Base-by-base conservation (phyloP, 35 echinoderm and acorn worm species). In the Lytechinus pictus region DNA sequence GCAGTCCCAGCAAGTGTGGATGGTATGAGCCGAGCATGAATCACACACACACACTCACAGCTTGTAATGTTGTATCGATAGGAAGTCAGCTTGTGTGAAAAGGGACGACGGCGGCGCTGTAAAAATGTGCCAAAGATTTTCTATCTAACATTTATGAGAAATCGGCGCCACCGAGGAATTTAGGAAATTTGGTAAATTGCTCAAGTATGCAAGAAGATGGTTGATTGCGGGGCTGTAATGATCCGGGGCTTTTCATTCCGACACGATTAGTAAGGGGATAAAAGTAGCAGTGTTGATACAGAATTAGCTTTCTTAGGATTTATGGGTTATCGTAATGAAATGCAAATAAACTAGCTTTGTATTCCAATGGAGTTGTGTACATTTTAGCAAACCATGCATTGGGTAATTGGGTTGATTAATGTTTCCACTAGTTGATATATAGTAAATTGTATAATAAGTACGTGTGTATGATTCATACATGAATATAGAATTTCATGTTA, bases 161-260 rank as follows among this genome's bases (percentile, higher is more conserved):
- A 79, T 79, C n/a, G 66, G 66, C 66, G 66, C 66, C 66, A 79
- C 66, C 16, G 14, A 79, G 66, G 66, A 79, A 79, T 79, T 79
- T 79, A 79, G 66, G 19, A 79, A 79, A 79, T 79, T 79, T 79
- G 66, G 66, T 79, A 79, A 79, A 79, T 79, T 79, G n/a, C 66
- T 79, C 19, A 79, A 79, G 66, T 79, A 79, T 79, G 66, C 66
- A 16, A 24, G 19, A 79, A 79, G 66, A 79, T 79, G 16, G 66
- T 79, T 19, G 66, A 79, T 79, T 79, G 66, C 19, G 14, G 16
- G 66, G 19, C 66, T 79, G 66, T 79, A 79, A 79, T 79, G 66
- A 79, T 79, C 66, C 19, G 16, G 66, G 66, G 16, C 66, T 79
- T 79, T 79, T n/a, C 66, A 24, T 79, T 79, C n/a, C 7, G 66